Conservation (phyloP, 1,140 invertebrate species). For the Pseudoatta argentina region DNA sequence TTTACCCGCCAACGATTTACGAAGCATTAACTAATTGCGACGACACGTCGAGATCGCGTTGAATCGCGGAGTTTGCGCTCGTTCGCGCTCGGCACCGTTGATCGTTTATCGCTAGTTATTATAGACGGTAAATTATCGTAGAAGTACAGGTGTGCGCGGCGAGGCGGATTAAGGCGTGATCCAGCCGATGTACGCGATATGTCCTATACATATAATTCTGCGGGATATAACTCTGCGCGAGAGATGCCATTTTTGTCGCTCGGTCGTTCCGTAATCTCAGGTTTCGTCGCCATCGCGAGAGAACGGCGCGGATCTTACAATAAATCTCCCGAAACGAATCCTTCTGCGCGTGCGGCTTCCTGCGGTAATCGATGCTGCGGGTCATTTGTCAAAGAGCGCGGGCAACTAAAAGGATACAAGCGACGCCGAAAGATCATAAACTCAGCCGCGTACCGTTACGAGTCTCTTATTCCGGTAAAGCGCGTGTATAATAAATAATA, state of each 20-base stretch:
- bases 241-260: constrained; percentile 18
- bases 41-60: constrained; percentile 3
- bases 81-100: neutral
- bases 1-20: constrained; percentile 29
- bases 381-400: constrained; percentile 71
- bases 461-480: constrained; percentile 68
- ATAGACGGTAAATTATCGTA: constrained; percentile 37
- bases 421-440: constrained; percentile 69
- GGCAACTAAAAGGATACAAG: constrained; percentile 57
- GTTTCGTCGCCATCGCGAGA: neutral
- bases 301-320: constrained; percentile 22
- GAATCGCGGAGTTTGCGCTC: neutral
- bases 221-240: constrained; percentile 15
- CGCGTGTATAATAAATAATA: constrained; percentile 67
- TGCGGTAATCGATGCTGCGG: constrained; percentile 66
- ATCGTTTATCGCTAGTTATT: constrained; percentile 44
- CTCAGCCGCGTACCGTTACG: constrained; percentile 68
- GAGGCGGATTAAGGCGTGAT: constrained; percentile 41
- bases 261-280: constrained; percentile 17
- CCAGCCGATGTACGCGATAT: constrained; percentile 16
- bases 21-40: constrained; percentile 47
- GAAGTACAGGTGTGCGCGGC: constrained; percentile 12
- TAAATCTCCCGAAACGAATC: constrained; percentile 67
- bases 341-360: constrained; percentile 53
- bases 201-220: neutral